phyloP scores from a whole-genome alignment of 2,888 invertebrate species.

The Hemaris fuciformis region DNA sequence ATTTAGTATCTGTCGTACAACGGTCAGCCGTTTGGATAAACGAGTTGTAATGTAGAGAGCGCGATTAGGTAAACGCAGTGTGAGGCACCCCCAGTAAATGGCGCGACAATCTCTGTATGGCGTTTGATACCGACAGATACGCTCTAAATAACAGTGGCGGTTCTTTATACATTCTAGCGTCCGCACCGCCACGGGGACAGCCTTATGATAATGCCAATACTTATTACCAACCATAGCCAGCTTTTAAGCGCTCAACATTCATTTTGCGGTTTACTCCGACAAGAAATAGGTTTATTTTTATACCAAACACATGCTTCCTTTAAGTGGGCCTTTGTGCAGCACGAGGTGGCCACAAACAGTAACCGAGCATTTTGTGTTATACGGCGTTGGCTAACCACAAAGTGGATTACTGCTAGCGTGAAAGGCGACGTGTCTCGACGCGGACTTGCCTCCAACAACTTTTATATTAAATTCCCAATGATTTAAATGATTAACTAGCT shows the following conservation, averaged over 20 bases:
- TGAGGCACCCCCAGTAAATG: constrained; percentile 2
- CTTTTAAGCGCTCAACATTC: constrained; percentile 4
- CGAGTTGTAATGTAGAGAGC: constrained; percentile 8
- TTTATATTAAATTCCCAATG: not conserved
- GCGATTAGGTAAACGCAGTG: constrained; percentile 4
- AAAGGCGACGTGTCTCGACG: not conserved
- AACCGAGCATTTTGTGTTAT: constrained; percentile 12
- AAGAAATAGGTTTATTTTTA: constrained; percentile 6
- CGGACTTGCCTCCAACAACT: not conserved
- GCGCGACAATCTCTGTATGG: not conserved
- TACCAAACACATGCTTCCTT: not conserved
- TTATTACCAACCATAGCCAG: not conserved
- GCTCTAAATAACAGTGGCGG: not conserved
- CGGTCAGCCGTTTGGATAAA: constrained; percentile 6
- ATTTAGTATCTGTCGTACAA: constrained; percentile 2
- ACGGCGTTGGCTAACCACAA: constrained; percentile 13
- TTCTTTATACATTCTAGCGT: not conserved
- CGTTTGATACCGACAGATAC: not conserved
- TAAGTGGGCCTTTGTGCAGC: not conserved
- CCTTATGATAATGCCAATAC: not conserved
- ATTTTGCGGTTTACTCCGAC: constrained; percentile 4
- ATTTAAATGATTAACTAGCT: not conserved
- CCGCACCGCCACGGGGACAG: not conserved
- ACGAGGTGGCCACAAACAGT: constrained; percentile 8
- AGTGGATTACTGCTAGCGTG: constrained; percentile 12